Conservation (phyloP, 2,888 invertebrate species). For the Melolontha melolontha region DNA sequence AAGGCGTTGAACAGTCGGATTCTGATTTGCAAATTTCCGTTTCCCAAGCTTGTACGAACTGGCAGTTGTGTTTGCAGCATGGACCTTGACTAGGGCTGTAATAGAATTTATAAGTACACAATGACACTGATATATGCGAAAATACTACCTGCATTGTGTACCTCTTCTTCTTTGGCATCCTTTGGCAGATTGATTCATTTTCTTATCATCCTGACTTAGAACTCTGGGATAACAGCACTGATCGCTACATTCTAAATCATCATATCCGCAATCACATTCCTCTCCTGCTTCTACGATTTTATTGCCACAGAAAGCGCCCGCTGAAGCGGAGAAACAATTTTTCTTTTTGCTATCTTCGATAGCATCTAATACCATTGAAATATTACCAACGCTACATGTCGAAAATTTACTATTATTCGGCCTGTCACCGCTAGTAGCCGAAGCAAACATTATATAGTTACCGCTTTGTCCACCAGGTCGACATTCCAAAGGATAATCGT, state of each 20-base stretch:
- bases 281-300: conserved; percentile 98
- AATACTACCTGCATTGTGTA: conserved; percentile 82
- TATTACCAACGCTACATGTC: conserved; percentile 93
- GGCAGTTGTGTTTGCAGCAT: conserved; percentile 88
- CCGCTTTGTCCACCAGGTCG: conserved; percentile 92
- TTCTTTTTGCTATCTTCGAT: conserved; percentile 90
- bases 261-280: conserved; percentile 98
- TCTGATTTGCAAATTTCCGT: conserved; percentile 84
- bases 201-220: conserved; percentile 77
- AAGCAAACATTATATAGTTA: conserved; percentile 99
- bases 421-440: conserved; percentile 97
- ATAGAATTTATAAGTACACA: conserved; percentile 11
- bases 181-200: conserved; percentile 77
- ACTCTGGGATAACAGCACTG: conserved; percentile 94
- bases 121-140: not conserved
- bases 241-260: conserved; percentile 90
- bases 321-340: conserved; percentile 93
- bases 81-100: conserved; percentile 97
- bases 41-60: conserved; percentile 75
- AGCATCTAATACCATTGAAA: conserved; percentile 93
- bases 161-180: conserved; percentile 83
- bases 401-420: conserved; percentile 99
- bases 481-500: conserved; percentile 92
- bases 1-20: conserved; percentile 90
- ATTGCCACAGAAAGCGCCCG: conserved; percentile 98